Evolutionary conservation across 2,797 vertebrate species (phyloP), one percentile per base, ranked within the genome.

Genomic region (Pristis pectinata): DNA sequence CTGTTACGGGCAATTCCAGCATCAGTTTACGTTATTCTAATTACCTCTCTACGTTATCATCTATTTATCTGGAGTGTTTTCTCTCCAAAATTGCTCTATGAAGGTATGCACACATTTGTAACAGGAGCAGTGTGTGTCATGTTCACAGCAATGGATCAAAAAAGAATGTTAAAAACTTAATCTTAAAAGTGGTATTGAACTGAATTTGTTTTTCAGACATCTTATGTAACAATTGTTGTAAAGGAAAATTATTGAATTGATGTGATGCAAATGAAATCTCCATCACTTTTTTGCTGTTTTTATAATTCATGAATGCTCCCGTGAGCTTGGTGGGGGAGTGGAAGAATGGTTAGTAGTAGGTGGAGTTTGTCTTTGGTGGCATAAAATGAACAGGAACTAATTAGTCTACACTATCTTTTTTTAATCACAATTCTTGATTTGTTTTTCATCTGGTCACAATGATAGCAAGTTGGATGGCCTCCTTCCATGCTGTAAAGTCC

Each of bases 51-150:
- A 95, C 98, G 99, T 24, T 98, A 99, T 95, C 99, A 99, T 95
- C 97, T 99, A 94, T 99, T 99, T 96, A 99, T 99, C 96, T 99
- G 99, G 99, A 99, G 98, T 0, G 99, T 99, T 87, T 99, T 99
- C 96, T 99, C 99, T 0, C 99, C 99, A 0, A 99, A 99, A 95
- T 97, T 99, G 0, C 98, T 99, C 6, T 99, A 99, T 0, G 98
- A 99, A 96, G 98, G 98, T 34, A 96, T 98, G 96, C 98, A 98
- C 74, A 97, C 98, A 34, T 97, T 99, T 96, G 96, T 99, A 95
- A 98, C 98, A 0, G 97, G 98, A 0, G 95, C 95, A 0, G 64
- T 98, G 95, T 99, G 98, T 92, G 94, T 98, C 17, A 96, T 98
- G 96, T 99, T 99, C 96, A 97, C 97, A 95, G 97, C 97, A 8